A percentile compares a stretch with the other conserved stretches of the same genome.
Evolutionary conservation across 2,888 invertebrate genomes (phyloP).

Genomic region (Thumatha senex): DNA sequence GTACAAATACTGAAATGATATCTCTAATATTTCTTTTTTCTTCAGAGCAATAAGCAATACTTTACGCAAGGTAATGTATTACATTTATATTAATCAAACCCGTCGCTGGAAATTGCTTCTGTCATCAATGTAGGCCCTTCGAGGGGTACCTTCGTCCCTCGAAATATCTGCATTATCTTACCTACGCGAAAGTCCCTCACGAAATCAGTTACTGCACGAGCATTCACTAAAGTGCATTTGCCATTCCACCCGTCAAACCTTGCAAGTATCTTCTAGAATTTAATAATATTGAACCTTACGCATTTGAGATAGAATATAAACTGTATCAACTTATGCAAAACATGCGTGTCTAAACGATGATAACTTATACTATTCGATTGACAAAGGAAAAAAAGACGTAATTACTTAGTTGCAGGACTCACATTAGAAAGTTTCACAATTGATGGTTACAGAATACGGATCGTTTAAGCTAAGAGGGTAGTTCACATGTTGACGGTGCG

Average conservation of each 20-base stretch:
- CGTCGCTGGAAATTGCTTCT: slow-evolving; percentile 68
- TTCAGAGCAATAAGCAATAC: slow-evolving; percentile 9
- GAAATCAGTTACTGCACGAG: slow-evolving; percentile 71
- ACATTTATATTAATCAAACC: slow-evolving; percentile 78
- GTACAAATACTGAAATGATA: slow-evolving; percentile 1
- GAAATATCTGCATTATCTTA: slow-evolving; percentile 80
- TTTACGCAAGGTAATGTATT: slow-evolving; percentile 38
- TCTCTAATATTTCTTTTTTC: slow-evolving; percentile 4
- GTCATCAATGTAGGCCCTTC: slow-evolving; percentile 64
- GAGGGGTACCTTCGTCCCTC: slow-evolving; percentile 52
- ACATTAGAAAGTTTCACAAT: slow-evolving; percentile 24
- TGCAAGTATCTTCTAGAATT: slow-evolving; percentile 51
- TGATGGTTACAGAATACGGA: slow-evolving; percentile 49
- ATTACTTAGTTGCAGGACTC: slow-evolving; percentile 24
- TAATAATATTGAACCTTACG: slow-evolving; percentile 38
- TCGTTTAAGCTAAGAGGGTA: slow-evolving; percentile 81
- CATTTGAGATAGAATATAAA: slow-evolving; percentile 29
- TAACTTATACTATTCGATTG: slow-evolving; percentile 51
- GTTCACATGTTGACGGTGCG: slow-evolving; percentile 80
- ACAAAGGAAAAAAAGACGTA: slow-evolving; percentile 33
- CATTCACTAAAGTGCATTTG: slow-evolving; percentile 79
- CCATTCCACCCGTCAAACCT: slow-evolving; percentile 70
- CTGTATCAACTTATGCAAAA: slow-evolving; percentile 30
- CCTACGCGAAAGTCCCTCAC: slow-evolving; percentile 62
- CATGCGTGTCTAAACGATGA: slow-evolving; percentile 59